phyloP scores from a whole-genome alignment of 1,140 invertebrate genomes.

The Choristoneura fumiferana region DNA sequence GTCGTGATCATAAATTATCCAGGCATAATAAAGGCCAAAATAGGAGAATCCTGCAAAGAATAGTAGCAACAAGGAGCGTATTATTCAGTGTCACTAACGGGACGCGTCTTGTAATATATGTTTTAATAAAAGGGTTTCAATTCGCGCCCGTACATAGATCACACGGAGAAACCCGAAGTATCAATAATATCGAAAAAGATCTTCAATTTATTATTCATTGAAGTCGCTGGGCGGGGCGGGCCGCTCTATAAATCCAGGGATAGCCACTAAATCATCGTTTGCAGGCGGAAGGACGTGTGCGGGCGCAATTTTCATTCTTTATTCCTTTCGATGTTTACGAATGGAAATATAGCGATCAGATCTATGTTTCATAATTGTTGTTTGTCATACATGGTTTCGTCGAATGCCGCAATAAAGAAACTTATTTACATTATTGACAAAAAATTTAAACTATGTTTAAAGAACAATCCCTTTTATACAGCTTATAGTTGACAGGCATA shows the following conservation, averaged over 20 bases:
- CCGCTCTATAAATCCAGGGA: constrained; percentile 46
- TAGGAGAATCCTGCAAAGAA: constrained; percentile 57
- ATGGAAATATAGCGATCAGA: constrained; percentile 34
- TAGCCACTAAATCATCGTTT: constrained; percentile 56
- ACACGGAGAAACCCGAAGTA: constrained; percentile 53
- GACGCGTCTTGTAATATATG: constrained; percentile 73
- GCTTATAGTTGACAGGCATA: no score
- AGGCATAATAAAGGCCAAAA: constrained; percentile 67
- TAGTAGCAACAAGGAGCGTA: constrained; percentile 70
- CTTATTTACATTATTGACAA: no score
- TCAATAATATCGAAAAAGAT: constrained; percentile 63
- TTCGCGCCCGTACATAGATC: constrained; percentile 61
- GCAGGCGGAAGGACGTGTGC: constrained; percentile 37
- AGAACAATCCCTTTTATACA: no score
- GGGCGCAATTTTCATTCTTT: constrained; percentile 43
- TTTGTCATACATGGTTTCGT: neutral
- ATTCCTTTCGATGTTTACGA: constrained; percentile 29
- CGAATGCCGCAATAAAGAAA: neutral
- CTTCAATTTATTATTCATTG: constrained; percentile 66
- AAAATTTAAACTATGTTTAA: no score
- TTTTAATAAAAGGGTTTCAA: constrained; percentile 77
- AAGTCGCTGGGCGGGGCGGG: constrained; percentile 44
- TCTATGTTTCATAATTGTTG: constrained; percentile 21
- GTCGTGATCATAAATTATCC: constrained; percentile 58
- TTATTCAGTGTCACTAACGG: constrained; percentile 72